Conservation (phyloP, 2,888 invertebrate genomes). For the Leucoma salicis region DNA sequence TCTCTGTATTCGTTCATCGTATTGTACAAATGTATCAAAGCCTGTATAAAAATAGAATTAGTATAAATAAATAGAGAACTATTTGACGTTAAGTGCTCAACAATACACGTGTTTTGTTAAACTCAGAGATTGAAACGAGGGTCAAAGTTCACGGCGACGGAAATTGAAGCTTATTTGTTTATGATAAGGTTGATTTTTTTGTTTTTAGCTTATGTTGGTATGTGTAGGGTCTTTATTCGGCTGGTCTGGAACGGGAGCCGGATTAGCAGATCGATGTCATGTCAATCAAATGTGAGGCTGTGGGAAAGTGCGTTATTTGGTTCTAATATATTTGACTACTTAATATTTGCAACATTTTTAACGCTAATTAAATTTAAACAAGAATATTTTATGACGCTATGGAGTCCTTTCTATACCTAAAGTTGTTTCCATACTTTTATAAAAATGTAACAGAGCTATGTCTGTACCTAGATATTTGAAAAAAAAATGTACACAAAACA, state of each 20-base stretch:
- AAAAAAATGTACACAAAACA: no score
- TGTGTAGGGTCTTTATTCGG: conserved; percentile 29
- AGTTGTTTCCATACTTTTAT: no score
- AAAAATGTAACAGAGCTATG: no score
- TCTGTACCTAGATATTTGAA: no score
- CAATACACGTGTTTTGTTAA: conserved; percentile 58
- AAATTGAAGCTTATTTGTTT: conserved; percentile 1
- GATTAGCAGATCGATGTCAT: conserved; percentile 62
- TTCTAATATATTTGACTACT: not conserved
- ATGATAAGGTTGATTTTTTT: conserved; percentile 6
- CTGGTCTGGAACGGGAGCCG: conserved; percentile 33
- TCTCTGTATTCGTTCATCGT: conserved; percentile 19
- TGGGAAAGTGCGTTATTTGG: conserved; percentile 35
- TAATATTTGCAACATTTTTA: not conserved
- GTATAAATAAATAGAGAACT: conserved; percentile 65
- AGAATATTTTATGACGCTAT: no score
- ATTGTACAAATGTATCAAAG: conserved; percentile 51
- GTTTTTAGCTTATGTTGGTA: no score
- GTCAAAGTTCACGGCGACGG: conserved; percentile 2
- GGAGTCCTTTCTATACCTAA: no score
- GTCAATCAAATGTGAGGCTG: conserved; percentile 35
- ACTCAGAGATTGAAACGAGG: conserved; percentile 20
- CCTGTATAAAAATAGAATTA: conserved; percentile 68
- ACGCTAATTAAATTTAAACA: no score
- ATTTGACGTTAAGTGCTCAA: conserved; percentile 68